Evolutionary conservation across 2,888 invertebrate species (phyloP), one percentile per base, ranked within the genome.

Genomic region (Lithophane semibrunnea): DNA sequence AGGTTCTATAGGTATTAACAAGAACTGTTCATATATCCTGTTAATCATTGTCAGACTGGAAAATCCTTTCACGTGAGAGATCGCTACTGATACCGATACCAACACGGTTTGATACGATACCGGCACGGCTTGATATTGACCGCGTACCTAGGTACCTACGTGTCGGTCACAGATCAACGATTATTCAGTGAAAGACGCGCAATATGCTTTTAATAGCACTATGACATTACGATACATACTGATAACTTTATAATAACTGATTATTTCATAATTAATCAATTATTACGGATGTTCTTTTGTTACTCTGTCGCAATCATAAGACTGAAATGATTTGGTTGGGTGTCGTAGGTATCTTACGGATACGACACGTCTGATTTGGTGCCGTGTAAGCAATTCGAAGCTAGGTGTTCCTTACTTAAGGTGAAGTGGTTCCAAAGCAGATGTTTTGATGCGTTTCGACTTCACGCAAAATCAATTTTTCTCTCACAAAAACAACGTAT

Each of bases 11-110:
- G 37, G 54, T 29, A 29, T 58, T 82, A 85, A 67, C 60, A 18
- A 82, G 76, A 85, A 82, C n/a, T 65, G 56, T 54, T 37, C 3
- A 56, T 66, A 69, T 58, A 82, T 82, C 83, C 78, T 86, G 67
- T 70, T 86, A 75, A 85, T 71, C 42, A 70, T 70, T 69, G 56
- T 67, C 58, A 68, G 37, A 63, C 61, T 86, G 84, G 87, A 80
- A 86, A 80, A 73, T 67, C 87, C 81, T 84, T 73, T 77, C 77
- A 72, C 52, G 78, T 65, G n/a, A 21, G n/a, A 60, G 73, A 79
- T 78, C 49, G n/a, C 21, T 8, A 21, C 61, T 61, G 83, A 72
- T 69, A 83, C n/a, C 56, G 63, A 83, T 85, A 82, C 69, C 58
- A 10, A 16, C 16, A n/a, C 9, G 42, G n/a, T 64, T 64, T 42